Evolutionary conservation across 1,140 invertebrate species (phyloP).

Genomic region (Metaphire vulgaris): DNA sequence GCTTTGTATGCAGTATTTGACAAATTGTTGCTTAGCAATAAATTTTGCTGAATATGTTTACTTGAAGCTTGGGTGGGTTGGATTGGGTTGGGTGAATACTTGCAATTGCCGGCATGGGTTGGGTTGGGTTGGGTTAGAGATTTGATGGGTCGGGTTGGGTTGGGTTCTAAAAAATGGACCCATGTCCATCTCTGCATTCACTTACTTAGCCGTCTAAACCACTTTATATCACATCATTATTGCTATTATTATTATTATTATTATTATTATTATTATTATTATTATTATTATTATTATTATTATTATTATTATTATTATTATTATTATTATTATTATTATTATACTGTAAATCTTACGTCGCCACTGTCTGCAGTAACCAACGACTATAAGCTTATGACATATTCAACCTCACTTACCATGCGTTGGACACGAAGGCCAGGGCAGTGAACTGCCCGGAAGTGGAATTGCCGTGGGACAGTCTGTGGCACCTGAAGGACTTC

Average conservation of each 20-base stretch:
- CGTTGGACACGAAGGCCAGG: constrained; percentile 9
- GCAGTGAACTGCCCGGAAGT: constrained; percentile 10
- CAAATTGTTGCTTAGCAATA: no score
- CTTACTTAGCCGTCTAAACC: no score
- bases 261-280: neutral
- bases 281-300: neutral
- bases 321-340: neutral
- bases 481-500: constrained; percentile 17
- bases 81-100: no score
- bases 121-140: no score
- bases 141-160: no score
- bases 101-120: no score
- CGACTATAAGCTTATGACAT: neutral
- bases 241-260: neutral
- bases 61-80: no score
- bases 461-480: constrained; percentile 5
- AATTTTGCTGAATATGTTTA: no score
- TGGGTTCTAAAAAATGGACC: no score
- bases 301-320: neutral
- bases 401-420: constrained; percentile 6
- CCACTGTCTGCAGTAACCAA: neutral
- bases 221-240: no score
- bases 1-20: no score
- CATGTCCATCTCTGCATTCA: no score
- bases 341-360: neutral